Base-by-base conservation (phyloP, 2,113 vertebrate species). In the Ophthalmolycus amberensis region DNA sequence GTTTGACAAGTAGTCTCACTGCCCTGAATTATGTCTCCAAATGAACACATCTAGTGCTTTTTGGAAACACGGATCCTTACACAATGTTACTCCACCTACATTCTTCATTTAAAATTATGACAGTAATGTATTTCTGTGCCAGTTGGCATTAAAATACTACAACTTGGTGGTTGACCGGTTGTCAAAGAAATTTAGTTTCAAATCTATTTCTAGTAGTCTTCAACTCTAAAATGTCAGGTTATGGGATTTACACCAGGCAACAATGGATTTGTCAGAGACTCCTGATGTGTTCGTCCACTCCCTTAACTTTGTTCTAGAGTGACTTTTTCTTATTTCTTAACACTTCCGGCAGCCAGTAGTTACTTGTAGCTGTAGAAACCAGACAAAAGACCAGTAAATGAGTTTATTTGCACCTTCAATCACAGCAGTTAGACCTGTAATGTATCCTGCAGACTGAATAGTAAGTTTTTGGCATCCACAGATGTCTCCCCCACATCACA, bases 1-100 rank as follows among this genome's bases (percentile, higher is more conserved):
- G 86, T 90, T 93, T 91, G 90, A 89, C 87, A 90, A 90, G 88
- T 85, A 88, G 87, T 79, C 79, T 90, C 84, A 86, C 91, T 90
- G 71, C 82, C 67, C 85, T 75, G 58, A 80, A 70, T 37, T 59
- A 65, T 81, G 48, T 82, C 44, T 58, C 84, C 46, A 63, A 65
- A 82, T 77, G 20, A 88, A 91, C 86, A 91, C 90, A 90, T 88
- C 32, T 85, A 89, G 83, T 68, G 44, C 38, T 56, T 7, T 34
- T 71, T 58, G 46, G 54, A 40, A 75, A 75, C 83, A 65, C 42
- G n/a, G 52, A 90, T 59, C 63, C 73, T 70, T 58, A 58, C 79
- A 82, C 79, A 78, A 72, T 32, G 46, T 83, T 83, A 29, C 44
- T 78, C 9, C 50, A 79, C 22, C 46, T 82, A 37, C 63, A 67